Evolutionary conservation across 1,140 invertebrate genomes (phyloP).

Genomic region (Homalodisca vitripennis): DNA sequence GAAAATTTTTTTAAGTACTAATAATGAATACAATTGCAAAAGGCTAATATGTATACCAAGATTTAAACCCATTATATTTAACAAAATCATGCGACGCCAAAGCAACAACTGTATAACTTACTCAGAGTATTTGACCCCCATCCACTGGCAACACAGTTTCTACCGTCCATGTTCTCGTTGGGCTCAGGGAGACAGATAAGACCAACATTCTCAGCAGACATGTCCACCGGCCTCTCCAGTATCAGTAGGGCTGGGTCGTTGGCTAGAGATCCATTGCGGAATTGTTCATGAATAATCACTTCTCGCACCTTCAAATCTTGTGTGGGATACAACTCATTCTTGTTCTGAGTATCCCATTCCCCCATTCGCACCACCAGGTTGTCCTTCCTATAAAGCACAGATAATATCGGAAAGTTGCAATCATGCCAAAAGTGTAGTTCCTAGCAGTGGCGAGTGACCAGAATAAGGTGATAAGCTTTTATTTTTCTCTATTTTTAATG

Average conservation of each 20-base stretch:
- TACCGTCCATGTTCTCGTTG: conserved; percentile 46
- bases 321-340: conserved; percentile 66
- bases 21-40: no score
- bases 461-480: neutral
- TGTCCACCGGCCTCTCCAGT: conserved; percentile 54
- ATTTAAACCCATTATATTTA: no score
- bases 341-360: conserved; percentile 70
- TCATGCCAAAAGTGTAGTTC: neutral
- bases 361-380: conserved; percentile 44
- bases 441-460: neutral
- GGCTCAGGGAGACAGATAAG: conserved; percentile 65
- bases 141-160: conserved; percentile 62
- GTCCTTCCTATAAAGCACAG: neutral
- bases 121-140: conserved; percentile 71
- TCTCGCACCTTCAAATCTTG: conserved; percentile 64
- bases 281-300: conserved; percentile 54
- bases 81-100: no score
- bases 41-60: no score
- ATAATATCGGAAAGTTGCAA: neutral
- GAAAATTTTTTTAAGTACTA: no score
- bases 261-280: conserved; percentile 55
- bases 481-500: neutral
- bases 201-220: conserved; percentile 63
- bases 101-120: no score
- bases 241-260: conserved; percentile 69